Evolutionary conservation across 2,113 vertebrate species (phyloP).

Genomic region (Eptesicus fuscus): DNA sequence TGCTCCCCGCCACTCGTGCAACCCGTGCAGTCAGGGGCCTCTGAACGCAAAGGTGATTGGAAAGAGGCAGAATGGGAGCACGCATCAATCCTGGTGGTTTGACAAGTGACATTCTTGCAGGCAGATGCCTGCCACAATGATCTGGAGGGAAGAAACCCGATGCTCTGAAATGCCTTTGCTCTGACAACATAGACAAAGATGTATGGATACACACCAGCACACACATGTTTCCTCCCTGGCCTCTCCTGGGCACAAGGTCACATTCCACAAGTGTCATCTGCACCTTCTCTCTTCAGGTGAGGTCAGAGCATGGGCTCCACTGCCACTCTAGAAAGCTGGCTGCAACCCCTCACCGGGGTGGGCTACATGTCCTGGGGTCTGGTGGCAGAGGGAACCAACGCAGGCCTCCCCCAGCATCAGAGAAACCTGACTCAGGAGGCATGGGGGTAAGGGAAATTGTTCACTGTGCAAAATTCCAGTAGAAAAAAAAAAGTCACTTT

Average conservation of each 20-base stretch:
- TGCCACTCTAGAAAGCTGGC: neutral
- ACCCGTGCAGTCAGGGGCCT: neutral
- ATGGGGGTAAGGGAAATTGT: constrained; percentile 73
- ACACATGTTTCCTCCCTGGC: neutral
- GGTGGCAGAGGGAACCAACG: constrained; percentile 63
- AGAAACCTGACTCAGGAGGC: constrained; percentile 86
- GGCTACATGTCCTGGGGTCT: neutral
- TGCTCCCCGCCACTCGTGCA: neutral
- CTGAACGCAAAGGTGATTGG: neutral
- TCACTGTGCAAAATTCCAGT: constrained; percentile 90
- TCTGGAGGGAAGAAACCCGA: neutral
- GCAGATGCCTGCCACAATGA: constrained; percentile 20
- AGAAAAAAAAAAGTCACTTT: constrained; percentile 52
- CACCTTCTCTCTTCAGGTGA: neutral
- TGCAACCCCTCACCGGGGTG: neutral
- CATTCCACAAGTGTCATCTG: neutral
- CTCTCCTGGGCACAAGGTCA: neutral
- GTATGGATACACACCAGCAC: rapidly evolving
- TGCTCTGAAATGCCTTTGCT: constrained; percentile 43
- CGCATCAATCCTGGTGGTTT: neutral
- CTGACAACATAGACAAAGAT: neutral
- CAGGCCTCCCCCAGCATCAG: constrained; percentile 84
- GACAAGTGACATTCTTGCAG: constrained; percentile 37
- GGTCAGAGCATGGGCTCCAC: neutral
- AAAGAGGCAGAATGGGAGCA: neutral